Base-by-base conservation (phyloP, 2,113 vertebrate species). In the Hypomesus transpacificus region DNA sequence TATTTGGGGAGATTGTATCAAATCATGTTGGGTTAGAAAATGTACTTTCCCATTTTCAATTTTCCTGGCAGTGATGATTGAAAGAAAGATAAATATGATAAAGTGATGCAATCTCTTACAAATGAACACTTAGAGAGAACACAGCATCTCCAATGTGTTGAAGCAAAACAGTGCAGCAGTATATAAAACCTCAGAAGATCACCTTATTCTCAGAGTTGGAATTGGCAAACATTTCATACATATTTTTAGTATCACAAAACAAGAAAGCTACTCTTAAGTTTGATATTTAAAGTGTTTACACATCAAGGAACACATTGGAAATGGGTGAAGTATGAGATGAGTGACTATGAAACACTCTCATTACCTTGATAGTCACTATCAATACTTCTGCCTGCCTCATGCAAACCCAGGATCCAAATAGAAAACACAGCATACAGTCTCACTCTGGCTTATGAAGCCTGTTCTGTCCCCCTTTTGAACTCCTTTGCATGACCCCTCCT, bases 31-130 rank as follows among this genome's bases (percentile, higher is more conserved):
- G 4, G 46, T 68, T 17, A 46, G 39, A 46, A 46, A 46, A 46
- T 46, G 39, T 46, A 46, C 39, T 46, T 46, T 46, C 8, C 7
- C 39, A 46, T 46, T 46, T 46, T 46, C 39, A 8, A 46, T 46
- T 2, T 46, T 46, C 39, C 39, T 46, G 39, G 39, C 39, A 46
- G 39, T 59, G 7, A 61, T 68, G 1, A 5, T 56, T 17, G 24
- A 57, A 4, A 56, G 56, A 20, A 17, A 31, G 20, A 66, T 67
- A 3, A 71, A 6, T 3, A 58, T 31, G 61, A 63, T 78, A 76
- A 73, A 86, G 82, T 75, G 81, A 89, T 84, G 77, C 85, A 89
- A 79, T 90, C 85, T 85, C 82, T 70, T 20, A 76, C 59, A 73
- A 79, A 68, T 75, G 67, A 68, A 64, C 7, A 2, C 51, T 13